Conservation (phyloP, 1,140 invertebrate species). For the Drosophila ironensis region DNA sequence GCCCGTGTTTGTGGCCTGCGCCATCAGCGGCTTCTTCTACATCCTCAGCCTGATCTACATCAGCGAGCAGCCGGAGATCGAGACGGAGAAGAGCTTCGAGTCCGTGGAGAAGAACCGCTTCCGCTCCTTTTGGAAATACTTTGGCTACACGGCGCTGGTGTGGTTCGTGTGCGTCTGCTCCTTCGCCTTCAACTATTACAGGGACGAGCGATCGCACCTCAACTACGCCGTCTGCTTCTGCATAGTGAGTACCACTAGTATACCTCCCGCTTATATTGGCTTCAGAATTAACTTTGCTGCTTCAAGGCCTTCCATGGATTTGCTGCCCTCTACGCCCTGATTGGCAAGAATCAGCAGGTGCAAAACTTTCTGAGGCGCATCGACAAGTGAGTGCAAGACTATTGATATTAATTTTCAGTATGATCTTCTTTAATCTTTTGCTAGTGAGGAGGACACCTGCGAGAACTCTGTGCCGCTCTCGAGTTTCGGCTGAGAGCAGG, state of each 20-base stretch:
- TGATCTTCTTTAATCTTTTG: background rate
- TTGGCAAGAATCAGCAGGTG: conserved; percentile 72
- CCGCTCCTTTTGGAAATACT: conserved; percentile 76
- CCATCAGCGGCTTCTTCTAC: conserved; percentile 66
- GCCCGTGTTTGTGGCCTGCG: conserved; percentile 64
- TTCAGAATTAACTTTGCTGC: background rate
- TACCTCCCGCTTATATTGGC: no score
- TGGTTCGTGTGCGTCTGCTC: conserved; percentile 65
- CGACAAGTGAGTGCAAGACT: conserved; percentile 48
- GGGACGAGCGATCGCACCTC: conserved; percentile 60
- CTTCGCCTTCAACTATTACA: conserved; percentile 72
- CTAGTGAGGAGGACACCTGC: conserved; percentile 64
- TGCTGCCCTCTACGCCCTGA: conserved; percentile 63
- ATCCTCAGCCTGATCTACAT: conserved; percentile 63
- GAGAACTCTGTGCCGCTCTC: conserved; percentile 65
- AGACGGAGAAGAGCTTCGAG: conserved; percentile 57
- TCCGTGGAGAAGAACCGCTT: conserved; percentile 64
- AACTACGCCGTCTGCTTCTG: conserved; percentile 73
- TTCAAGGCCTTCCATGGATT: conserved; percentile 65
- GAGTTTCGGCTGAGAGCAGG: conserved; percentile 35
- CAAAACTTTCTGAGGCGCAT: conserved; percentile 70
- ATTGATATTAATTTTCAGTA: background rate
- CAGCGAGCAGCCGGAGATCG: conserved; percentile 46
- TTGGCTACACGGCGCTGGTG: conserved; percentile 57
- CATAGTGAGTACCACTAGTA: no score